Evolutionary conservation across 2,113 vertebrate genomes (phyloP), one percentile per base, ranked within the genome.

Genomic region (Sakesphorus luctuosus): DNA sequence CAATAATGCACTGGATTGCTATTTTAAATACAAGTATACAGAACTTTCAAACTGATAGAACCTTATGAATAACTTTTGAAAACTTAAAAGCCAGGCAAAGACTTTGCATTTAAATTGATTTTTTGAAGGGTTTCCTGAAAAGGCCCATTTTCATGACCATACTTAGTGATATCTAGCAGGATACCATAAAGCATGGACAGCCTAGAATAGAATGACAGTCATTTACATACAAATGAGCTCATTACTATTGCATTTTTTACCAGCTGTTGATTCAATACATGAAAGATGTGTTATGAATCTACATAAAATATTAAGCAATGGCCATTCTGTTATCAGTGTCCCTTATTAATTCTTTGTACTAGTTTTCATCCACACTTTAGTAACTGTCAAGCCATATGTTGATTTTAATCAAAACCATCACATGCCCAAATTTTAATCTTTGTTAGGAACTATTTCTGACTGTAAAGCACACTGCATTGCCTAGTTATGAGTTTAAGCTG

Each of bases 221-320:
- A 97, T 97, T 97, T 97, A 91, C 97, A 97, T 97, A 97, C 89
- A 97, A 96, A 97, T 96, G 96, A 97, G 73, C 83, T 95, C 95
- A 95, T 97, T 97, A 97, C 89, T 83, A 94, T 26, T 90, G 96
- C 83, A 71, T 94, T 95, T 89, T 96, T 93, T 58, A 84, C 72
- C 90, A 91, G 87, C 82, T 94, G 93, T 97, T 97, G 96, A 95
- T 95, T 95, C 91, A 93, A 95, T 95, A 91, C 94, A 61, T 95
- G 81, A 94, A 95, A 91, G 69, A 93, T 77, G 43, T 84, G 95
- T 96, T 94, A 96, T 90, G 82, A 97, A 93, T 91, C 87, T 96
- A 89, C 92, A 94, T 95, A 91, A 97, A 97, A 94, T 92, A 97
- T 95, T 96, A 94, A 95, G 33, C 2, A 3, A 87, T 4, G 18